These are phyloP conservation scores for Gymnarchus niloticus DNA, from an alignment of 2,113 vertebrate genomes.

Conservation along the genomic window DNA sequence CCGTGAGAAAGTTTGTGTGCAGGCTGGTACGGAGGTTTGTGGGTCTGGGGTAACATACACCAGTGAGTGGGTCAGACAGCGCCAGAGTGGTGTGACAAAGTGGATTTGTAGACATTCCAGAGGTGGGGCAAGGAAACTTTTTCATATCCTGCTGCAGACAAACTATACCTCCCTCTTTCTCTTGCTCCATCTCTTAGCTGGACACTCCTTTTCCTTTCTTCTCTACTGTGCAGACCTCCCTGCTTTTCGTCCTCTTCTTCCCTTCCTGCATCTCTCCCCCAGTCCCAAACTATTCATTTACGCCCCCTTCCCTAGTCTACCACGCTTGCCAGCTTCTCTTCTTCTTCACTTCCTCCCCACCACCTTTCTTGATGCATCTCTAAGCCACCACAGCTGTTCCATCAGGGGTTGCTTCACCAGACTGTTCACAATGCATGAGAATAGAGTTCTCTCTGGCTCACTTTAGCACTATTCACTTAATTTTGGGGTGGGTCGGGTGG, in stretches of 20 bases:
- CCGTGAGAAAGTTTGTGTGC: background rate
- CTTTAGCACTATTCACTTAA: background rate
- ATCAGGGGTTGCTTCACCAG: background rate
- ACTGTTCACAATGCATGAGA: background rate
- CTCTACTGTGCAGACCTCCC: background rate
- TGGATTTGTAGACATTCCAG: background rate
- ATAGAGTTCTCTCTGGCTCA: slow-evolving; percentile 4
- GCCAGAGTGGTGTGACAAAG: background rate
- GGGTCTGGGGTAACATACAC: background rate
- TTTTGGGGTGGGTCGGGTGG: background rate
- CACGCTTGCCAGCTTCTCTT: background rate
- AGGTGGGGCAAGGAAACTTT: background rate
- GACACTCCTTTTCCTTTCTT: background rate
- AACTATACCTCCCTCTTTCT: background rate
- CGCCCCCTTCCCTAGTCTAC: background rate
- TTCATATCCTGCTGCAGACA: background rate
- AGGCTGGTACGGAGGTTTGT: background rate
- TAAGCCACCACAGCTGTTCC: slow-evolving; percentile 3
- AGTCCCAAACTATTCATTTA: background rate
- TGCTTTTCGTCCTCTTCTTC: background rate
- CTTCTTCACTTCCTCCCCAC: slow-evolving; percentile 23
- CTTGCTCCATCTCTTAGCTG: background rate
- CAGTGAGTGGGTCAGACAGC: background rate
- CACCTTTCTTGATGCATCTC: slow-evolving; percentile 33
- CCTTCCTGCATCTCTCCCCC: background rate